Evolutionary conservation across 2,797 vertebrate genomes (phyloP).

Genomic region (Chaunax sp.): DNA sequence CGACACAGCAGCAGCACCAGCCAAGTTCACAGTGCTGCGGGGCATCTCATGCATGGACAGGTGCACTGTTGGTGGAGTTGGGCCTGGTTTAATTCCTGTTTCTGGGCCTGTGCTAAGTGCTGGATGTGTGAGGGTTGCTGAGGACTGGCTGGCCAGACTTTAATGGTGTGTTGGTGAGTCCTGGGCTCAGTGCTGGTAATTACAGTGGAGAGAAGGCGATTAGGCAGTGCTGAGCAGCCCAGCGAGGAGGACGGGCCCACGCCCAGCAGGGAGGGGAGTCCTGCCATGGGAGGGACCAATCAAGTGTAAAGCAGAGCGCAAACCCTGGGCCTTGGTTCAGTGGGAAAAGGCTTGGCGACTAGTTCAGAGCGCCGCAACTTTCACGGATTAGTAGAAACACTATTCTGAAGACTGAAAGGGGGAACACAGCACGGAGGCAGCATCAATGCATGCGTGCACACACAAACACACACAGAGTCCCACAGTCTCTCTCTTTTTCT

Average conservation of each 20-base stretch:
- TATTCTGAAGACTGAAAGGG: conserved; percentile 96
- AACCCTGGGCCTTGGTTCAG: conserved; percentile 95
- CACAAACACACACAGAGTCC: conserved; percentile 68
- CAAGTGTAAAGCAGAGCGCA: conserved; percentile 97
- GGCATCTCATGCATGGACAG: conserved; percentile 72
- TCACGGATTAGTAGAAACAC: conserved; percentile 99
- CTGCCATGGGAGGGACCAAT: conserved; percentile 95
- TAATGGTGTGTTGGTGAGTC: conserved; percentile 80
- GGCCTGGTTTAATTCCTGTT: conserved; percentile 60
- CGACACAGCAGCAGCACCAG: conserved; percentile 55
- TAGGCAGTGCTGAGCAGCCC: conserved; percentile 90
- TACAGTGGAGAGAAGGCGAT: conserved; percentile 93
- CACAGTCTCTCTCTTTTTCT: conserved; percentile 53
- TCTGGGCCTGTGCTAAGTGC: conserved; percentile 59
- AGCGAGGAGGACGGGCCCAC: conserved; percentile 91
- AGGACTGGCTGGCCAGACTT: conserved; percentile 70
- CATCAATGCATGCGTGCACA: conserved; percentile 91
- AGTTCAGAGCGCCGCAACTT: conserved; percentile 98
- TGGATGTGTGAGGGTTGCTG: conserved; percentile 67
- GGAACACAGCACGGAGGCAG: conserved; percentile 98
- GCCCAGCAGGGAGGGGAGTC: conserved; percentile 90
- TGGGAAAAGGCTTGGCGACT: conserved; percentile 95
- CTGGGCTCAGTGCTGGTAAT: conserved; percentile 86
- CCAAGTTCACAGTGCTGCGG: conserved; percentile 76
- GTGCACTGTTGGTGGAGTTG: conserved; percentile 66